Evolutionary conservation across 2,888 invertebrate genomes (phyloP).

Genomic region (Sinopyrophorus schimmeli): DNA sequence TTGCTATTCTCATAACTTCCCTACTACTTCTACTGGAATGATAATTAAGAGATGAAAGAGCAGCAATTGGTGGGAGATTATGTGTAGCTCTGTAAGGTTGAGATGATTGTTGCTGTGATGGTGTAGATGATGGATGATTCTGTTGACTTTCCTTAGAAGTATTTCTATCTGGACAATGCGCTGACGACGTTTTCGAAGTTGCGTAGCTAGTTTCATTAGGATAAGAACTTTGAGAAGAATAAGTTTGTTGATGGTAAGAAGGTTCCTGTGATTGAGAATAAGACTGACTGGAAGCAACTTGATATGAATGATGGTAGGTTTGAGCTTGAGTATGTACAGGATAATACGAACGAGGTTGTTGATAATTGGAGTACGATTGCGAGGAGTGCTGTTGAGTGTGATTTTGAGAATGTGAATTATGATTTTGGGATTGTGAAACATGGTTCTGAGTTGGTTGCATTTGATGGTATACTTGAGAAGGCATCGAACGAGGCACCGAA

Average conservation of each 20-base stretch:
- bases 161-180: slow-evolving; percentile 23
- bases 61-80: slow-evolving; percentile 60
- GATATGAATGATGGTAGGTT: slow-evolving; percentile 30
- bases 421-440: slow-evolving; percentile 29
- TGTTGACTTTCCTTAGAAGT: slow-evolving; percentile 20
- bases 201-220: slow-evolving; percentile 17
- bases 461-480: slow-evolving; percentile 44
- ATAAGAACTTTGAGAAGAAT: slow-evolving; percentile 27
- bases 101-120: slow-evolving; percentile 31
- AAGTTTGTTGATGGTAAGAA: slow-evolving; percentile 19
- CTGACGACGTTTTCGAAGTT: slow-evolving; percentile 19
- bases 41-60: slow-evolving; percentile 55
- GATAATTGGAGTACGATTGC: slow-evolving; percentile 33
- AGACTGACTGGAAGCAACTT: slow-evolving; percentile 28
- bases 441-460: slow-evolving; percentile 31
- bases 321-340: slow-evolving; percentile 35
- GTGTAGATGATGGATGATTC: slow-evolving; percentile 7
- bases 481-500: slow-evolving; percentile 30
- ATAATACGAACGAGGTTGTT: slow-evolving; percentile 41
- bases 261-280: slow-evolving; percentile 30
- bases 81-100: slow-evolving; percentile 52
- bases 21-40: slow-evolving; percentile 54
- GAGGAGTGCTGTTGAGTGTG: slow-evolving; percentile 21
- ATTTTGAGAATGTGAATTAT: slow-evolving; percentile 33
- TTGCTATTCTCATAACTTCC: slow-evolving; percentile 41